Percentiles rank a stretch among this genome's conserved stretches.
Evolutionary conservation across 1,140 invertebrate species (phyloP).

Genomic region (Drosophila kepulauana): DNA sequence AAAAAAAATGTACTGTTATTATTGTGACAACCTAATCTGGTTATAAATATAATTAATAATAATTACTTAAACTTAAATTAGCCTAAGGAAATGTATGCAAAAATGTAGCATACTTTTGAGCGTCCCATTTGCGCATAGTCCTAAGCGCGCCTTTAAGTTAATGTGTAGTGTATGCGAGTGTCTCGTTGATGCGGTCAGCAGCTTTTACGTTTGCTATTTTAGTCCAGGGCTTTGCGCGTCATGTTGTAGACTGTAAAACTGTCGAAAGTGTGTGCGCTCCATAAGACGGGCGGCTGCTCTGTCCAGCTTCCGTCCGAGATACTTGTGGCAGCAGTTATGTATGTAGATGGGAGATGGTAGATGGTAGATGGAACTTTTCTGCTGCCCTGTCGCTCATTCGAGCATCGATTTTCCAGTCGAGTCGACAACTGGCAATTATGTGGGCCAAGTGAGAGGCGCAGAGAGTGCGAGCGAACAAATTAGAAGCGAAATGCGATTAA

Average conservation of each 20-base stretch:
- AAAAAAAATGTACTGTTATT: no score
- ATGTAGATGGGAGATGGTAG: no score
- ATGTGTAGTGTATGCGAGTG: neutral
- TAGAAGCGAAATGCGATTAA: conserved; percentile 13
- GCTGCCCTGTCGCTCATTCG: conserved; percentile 1
- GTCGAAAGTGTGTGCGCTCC: conserved; percentile 31
- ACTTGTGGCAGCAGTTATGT: neutral
- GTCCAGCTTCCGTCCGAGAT: conserved; percentile 17
- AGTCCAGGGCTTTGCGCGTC: conserved; percentile 21
- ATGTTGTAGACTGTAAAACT: conserved; percentile 40
- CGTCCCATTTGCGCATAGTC: neutral
- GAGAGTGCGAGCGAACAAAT: neutral
- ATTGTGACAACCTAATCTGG: no score
- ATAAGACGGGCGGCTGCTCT: conserved; percentile 35
- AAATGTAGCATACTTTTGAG: neutral
- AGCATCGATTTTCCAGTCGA: conserved; percentile 6
- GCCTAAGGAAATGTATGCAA: no score
- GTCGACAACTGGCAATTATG: conserved; percentile 8
- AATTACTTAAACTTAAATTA: no score
- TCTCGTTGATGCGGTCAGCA: neutral
- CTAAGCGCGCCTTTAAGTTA: neutral
- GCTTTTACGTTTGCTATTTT: neutral
- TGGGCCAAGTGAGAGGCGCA: neutral
- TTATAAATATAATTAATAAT: no score
- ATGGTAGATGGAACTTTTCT: neutral